phyloP scores from a whole-genome alignment of 2,113 vertebrate species.

The Gadus macrocephalus region DNA sequence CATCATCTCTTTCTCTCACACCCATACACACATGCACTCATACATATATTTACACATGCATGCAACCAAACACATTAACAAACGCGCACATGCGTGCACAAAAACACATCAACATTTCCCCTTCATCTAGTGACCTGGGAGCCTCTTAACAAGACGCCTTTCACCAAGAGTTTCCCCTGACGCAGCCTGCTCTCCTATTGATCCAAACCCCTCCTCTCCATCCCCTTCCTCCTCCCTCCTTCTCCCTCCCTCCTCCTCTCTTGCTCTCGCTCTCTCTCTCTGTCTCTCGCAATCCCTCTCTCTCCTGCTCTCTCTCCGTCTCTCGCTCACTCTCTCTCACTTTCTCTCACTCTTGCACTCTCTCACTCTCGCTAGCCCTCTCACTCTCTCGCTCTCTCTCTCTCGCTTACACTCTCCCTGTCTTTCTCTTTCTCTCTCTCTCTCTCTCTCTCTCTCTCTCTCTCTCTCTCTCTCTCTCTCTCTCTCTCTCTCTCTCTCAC shows the following conservation, averaged over 20 bases:
- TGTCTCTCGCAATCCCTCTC: too few relatives aligned
- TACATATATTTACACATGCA: too few relatives aligned
- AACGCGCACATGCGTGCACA: slow-evolving; percentile 15
- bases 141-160: slow-evolving; percentile 44
- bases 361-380: too few relatives aligned
- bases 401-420: background rate
- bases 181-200: slow-evolving; percentile 39
- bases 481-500: background rate
- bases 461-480: background rate
- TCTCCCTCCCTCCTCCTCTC: background rate
- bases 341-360: too few relatives aligned
- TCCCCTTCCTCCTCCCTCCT: background rate
- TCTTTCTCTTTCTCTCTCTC: background rate
- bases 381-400: too few relatives aligned
- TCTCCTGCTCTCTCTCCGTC: background rate
- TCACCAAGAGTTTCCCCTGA: slow-evolving; percentile 51
- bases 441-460: slow-evolving; percentile 7
- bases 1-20: background rate
- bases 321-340: slow-evolving; percentile 5
- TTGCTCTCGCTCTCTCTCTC: too few relatives aligned
- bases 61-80: slow-evolving; percentile 18
- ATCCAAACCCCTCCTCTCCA: slow-evolving; percentile 36
- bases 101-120: slow-evolving; percentile 10
- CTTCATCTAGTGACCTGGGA: slow-evolving; percentile 21
- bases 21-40: too few relatives aligned